Conservation (phyloP, 23 tunicate genomes). For the Corella eumyota region DNA sequence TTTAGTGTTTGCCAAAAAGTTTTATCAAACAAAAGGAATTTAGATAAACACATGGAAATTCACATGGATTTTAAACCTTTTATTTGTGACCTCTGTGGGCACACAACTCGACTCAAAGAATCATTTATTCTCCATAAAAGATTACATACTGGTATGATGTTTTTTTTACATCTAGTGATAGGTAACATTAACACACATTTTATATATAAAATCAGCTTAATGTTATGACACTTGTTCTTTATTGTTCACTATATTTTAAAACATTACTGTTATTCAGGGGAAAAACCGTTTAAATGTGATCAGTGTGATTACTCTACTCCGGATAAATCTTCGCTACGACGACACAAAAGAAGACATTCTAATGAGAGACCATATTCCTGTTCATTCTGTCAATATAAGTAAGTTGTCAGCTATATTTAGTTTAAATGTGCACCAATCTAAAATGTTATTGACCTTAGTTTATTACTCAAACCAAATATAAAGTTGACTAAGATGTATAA, state of each 20-base stretch:
- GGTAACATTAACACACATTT: neutral
- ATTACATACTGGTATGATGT: slow-evolving; percentile 61
- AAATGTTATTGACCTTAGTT: too few species aligned
- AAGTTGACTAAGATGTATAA: too few species aligned
- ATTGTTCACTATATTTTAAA: too few species aligned
- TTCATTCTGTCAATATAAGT: slow-evolving; percentile 71
- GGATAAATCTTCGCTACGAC: slow-evolving; percentile 72
- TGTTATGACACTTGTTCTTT: too few species aligned
- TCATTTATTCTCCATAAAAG: slow-evolving; percentile 82
- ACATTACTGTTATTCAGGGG: too few species aligned
- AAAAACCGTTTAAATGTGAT: slow-evolving; percentile 89
- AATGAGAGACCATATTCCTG: slow-evolving; percentile 79
- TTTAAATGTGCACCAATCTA: too few species aligned
- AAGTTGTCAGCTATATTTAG: too few species aligned
- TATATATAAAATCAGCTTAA: too few species aligned
- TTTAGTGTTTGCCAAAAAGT: slow-evolving; percentile 56
- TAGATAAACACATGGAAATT: slow-evolving; percentile 80
- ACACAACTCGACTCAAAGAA: slow-evolving; percentile 69
- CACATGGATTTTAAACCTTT: slow-evolving; percentile 60
- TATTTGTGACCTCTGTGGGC: slow-evolving; percentile 70
- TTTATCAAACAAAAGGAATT: slow-evolving; percentile 56
- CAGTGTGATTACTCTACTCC: slow-evolving; percentile 63
- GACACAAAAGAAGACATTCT: slow-evolving; percentile 75
- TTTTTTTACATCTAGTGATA: neutral
- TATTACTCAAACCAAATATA: too few species aligned